Evolutionary conservation across 2,113 vertebrate species (phyloP), one percentile per base, ranked within the genome.

Genomic region (Coregonus clupeaformis): DNA sequence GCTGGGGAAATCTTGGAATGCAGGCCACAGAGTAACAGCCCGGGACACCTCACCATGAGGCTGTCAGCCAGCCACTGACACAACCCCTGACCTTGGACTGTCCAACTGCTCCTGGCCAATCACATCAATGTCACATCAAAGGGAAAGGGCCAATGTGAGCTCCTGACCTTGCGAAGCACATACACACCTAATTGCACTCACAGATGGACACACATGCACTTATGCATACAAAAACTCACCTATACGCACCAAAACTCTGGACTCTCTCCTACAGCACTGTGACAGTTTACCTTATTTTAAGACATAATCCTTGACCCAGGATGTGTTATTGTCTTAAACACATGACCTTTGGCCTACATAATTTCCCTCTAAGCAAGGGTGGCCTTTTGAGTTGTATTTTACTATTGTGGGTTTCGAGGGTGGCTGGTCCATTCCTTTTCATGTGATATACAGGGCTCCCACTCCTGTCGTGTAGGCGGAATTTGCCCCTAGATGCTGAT

Each of bases 41-140:
- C 9, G 9, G 36, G 36, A 42, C 36, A 11, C 11, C 9, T 42
- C 36, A 42, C 9, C 36, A 42, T 42, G 36, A 42, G 0, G 36
- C 9, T 7, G 36, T 42, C 36, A 42, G 36, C 36, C 64, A 18
- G 36, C 22, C 3, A 14, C 24, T 29, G 67, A 66, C 25, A 55
- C 52, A 4, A 55, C 52, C 52, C 20, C 52, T 55, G 52, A 55
- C 52, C 52, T 6, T 20, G 36, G 52, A 55, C 52, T 55, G 52
- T 14, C 52, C 52, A 20, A 55, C 52, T 55, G 52, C 52, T 55
- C 52, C 13, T 16, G 6, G 52, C 52, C 52, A 55, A 55, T 42
- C 36, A 42, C 36, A 42, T 42, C 36, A 42, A 42, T 42, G 36
- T 67, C 69, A 36, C 68, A 70, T 86, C 77, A 84, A 74, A 79